Conservation (phyloP, 2,888 invertebrate species). For the Gisinianus flammeolus region DNA sequence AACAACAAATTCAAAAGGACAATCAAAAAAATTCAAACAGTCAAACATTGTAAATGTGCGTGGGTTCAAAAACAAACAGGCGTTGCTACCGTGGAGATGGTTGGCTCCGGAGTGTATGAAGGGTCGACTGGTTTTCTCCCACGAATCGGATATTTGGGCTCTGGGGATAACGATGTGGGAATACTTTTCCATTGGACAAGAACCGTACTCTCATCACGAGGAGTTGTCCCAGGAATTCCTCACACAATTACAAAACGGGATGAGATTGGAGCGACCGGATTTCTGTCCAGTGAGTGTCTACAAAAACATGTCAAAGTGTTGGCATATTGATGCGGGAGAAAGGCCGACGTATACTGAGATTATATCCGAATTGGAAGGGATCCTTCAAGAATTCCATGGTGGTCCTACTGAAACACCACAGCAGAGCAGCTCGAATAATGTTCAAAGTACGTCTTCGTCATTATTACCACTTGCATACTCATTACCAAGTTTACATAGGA, state of each 20-base stretch:
- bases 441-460: too few relatives aligned
- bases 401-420: background rate
- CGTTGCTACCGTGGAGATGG: constrained; percentile 20
- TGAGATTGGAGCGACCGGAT: background rate
- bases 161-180: constrained; percentile 21
- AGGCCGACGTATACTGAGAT: background rate
- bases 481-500: too few relatives aligned
- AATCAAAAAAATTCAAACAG: background rate
- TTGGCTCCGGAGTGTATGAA: constrained; percentile 24
- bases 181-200: constrained; percentile 14
- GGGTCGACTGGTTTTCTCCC: background rate
- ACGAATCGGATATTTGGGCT: constrained; percentile 28
- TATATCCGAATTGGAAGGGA: background rate
- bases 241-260: background rate
- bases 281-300: background rate
- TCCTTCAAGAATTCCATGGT: background rate
- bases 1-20: background rate
- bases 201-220: background rate
- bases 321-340: background rate
- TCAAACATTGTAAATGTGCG: background rate
- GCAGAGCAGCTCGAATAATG: too few relatives aligned
- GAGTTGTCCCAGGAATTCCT: constrained; percentile 6
- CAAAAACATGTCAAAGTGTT: background rate
- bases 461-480: too few relatives aligned
- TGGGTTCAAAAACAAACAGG: too few relatives aligned